Evolutionary conservation across 2,797 vertebrate species (phyloP).

Genomic region (Ctenosaura bakeri): DNA sequence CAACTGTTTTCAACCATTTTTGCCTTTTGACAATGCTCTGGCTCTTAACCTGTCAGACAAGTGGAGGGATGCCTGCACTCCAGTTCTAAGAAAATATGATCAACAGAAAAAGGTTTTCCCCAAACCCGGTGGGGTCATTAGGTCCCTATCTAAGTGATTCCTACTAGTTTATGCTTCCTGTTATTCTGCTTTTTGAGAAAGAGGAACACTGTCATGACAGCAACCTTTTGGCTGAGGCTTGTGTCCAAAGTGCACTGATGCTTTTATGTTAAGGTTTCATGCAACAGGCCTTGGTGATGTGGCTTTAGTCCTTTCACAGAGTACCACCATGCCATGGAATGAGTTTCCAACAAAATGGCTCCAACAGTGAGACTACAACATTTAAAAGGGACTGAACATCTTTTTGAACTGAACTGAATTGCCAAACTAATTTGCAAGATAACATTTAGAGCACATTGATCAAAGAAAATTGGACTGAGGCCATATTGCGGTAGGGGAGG

Average conservation of each 20-base stretch:
- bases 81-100: too few relatives aligned
- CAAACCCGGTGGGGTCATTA: too few relatives aligned
- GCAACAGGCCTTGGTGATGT: neutral
- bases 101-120: too few relatives aligned
- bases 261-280: neutral
- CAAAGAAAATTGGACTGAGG: conserved; percentile 32
- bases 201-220: too few relatives aligned
- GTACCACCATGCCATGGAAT: neutral
- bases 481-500: neutral
- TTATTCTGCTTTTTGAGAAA: neutral
- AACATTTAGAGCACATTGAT: conserved; percentile 1
- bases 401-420: neutral
- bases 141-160: too few relatives aligned
- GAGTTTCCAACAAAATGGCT: neutral
- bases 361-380: neutral
- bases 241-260: neutral
- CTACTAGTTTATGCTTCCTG: too few relatives aligned
- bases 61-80: too few relatives aligned
- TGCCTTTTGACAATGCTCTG: too few relatives aligned
- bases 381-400: neutral
- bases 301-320: neutral
- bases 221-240: neutral
- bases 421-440: neutral
- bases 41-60: too few relatives aligned
- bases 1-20: too few relatives aligned